These are phyloP conservation scores for Alligator mississippiensis DNA, from an alignment of 2,113 vertebrate genomes.

Conservation along the genomic window DNA sequence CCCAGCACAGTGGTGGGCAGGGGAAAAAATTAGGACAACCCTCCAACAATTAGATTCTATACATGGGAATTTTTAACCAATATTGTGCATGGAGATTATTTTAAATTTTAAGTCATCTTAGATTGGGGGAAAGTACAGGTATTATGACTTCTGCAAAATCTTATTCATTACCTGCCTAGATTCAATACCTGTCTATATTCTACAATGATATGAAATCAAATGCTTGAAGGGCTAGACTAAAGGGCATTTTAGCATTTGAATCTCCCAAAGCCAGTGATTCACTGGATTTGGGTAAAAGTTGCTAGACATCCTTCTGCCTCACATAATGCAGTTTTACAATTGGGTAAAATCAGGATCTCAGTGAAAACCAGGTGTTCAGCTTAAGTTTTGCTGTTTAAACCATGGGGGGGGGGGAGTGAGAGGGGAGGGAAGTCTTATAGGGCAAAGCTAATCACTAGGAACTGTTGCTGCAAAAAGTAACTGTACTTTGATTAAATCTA, in stretches of 20 bases:
- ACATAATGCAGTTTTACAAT: constrained; percentile 3
- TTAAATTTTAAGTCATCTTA: no score
- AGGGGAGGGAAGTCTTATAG: neutral
- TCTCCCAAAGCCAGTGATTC: neutral
- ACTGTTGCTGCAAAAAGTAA: neutral
- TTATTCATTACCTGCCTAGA: neutral
- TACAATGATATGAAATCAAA: neutral
- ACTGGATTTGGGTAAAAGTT: neutral
- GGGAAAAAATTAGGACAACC: no score
- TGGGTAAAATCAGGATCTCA: neutral
- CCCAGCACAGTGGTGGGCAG: no score
- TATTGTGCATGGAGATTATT: no score
- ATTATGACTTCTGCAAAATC: no score
- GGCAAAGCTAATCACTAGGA: neutral
- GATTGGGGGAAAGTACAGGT: no score
- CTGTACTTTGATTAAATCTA: neutral
- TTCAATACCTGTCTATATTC: neutral
- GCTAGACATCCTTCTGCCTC: constrained; percentile 31
- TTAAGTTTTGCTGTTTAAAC: neutral
- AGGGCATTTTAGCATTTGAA: neutral
- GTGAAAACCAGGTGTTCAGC: neutral
- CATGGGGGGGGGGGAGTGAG: fast-evolving
- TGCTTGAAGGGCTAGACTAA: neutral
- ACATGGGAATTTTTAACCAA: no score
- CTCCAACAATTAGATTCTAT: no score